Evolutionary conservation across 2,797 vertebrate species (phyloP), one percentile per base, ranked within the genome.

Genomic region (Emydoidea blandingii): DNA sequence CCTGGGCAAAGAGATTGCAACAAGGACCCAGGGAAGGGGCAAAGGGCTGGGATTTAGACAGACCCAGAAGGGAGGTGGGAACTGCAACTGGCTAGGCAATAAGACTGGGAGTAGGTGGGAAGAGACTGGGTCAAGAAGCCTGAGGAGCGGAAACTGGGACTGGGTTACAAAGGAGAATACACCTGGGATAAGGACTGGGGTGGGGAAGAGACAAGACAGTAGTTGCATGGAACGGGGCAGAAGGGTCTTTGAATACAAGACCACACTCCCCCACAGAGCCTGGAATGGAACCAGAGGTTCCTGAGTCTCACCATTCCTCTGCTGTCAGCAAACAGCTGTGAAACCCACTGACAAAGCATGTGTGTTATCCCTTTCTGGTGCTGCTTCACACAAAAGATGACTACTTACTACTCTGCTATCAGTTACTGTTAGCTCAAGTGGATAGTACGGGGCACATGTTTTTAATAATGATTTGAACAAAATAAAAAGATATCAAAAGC

Each of bases 381-480:
- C 4, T 31, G 56, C 56, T 59, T 59, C 56, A 59, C 56, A 29
- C 56, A 34, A 12, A 62, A 31, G 31, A 34, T 8, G 31, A 34
- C 57, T 59, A 31, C 29, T 62, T 31, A 59, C 57, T 62, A 62
- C 34, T 65, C 34, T 65, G 34, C 34, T n/a, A 65, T 65, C 62
- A 65, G 34, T 65, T 65, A n/a, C 18, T 37, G 15, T n/a, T 19
- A 65, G 34, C 34, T 65, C 34, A 34, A 19, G 16, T n/a, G 34
- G 85, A 80, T 93, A 16, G 50, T 88, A 49, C 44, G 41, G 92
- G 78, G 94, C 57, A 78, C 81, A 31, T 29, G 92, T 57, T 86
- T 94, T 21, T 81, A 93, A 93, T 94, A 95, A 95, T 52, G 53
- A 93, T 92, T 34, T 68, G 62, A n/a, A 68, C 44, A 86, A 87